Base-by-base conservation (phyloP, 2,888 invertebrate species). In the Pandemis corylana region DNA sequence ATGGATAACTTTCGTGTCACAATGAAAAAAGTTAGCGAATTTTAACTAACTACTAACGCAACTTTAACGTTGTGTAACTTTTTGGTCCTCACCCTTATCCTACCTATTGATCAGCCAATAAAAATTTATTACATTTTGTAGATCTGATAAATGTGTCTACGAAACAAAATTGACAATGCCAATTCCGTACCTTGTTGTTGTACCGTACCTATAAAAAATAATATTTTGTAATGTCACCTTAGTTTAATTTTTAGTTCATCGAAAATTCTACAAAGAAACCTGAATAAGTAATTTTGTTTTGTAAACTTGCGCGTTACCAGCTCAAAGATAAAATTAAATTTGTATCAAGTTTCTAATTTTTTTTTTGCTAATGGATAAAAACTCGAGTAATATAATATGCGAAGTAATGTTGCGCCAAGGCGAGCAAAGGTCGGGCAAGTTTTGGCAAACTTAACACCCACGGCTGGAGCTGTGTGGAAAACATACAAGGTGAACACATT, bases 351-450 rank as follows among this genome's bases (percentile, higher is more conserved):
- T 68, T 42, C 20, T 67, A 42, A 41, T 41, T 15, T 68, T 68
- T 42, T 68, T 56, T 68, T 12, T 20, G 59, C 59, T 68, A 68
- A 68, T 68, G 68, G 44, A 68, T 44, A 65, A 68, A 68, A 59
- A 68, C 28, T 44, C 13, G 42, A 42, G 68, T 59, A 59, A 68
- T 68, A 68, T 68, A 56, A 56, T 56, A 42, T 68, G 42, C 12
- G 7, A 15, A 65, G 64, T 10, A 36, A 62, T n/a, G 28, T 10
- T 59, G 12, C 12, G 28, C 28, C 10, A 53, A 53, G 59, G 3
- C 10, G 28, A 59, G 28, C 59, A 3, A 59, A 59, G 59, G 28
- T 64, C 46, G 64, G n/a, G 20, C 46, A 46, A 64, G 46, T 64
- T 64, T 64, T 44, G 5, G 1, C 2, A 13, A 64, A 64, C 20